Base-by-base conservation (phyloP, 2,113 vertebrate species). In the Peucedramus taeniatus region DNA sequence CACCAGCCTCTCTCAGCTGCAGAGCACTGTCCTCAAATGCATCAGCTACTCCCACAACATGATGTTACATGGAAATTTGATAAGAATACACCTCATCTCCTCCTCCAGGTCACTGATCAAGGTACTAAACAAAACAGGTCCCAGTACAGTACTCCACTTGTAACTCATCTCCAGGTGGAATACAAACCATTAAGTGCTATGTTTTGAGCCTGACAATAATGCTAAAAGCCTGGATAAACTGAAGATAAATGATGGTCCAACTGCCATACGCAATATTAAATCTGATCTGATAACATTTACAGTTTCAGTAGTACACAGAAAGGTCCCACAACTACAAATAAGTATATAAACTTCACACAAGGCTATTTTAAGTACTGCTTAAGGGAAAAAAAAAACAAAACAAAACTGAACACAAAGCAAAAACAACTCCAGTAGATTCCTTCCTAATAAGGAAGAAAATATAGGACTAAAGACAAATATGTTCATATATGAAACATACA, bases 11-110 rank as follows among this genome's bases (percentile, higher is more conserved):
- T 40, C 50, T 21, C 10, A 75, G 59, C 7, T 1, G 0, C 65
- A 83, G 13, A 49, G 27, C 15, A 10, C 30, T 28, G 40, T n/a
- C 49, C 40, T 76, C 7, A 0, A 57, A 39, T 1, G 6, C 7
- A 7, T 18, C 56, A 71, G 0, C 35, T 50, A 10, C 31, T 51
- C 23, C 35, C 9, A 9, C n/a, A 37, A 5, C 0, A 2, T 35
- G 61, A 88, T 27, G 33, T 19, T 61, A 56, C 49, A 9, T 6
- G 35, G 19, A 89, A 28, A 37, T 61, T 30, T 49, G 24, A 53
- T 20, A 18, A 42, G 22, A 35, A 79, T 16, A 71, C 35, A 33
- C 23, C 64, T 64, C 16, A 35, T 26, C 30, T 79, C 44, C 40
- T 90, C 61, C 57, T 56, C 27, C 54, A 80, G 50, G 47, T 42